These are phyloP conservation scores for Drosophila watanabei DNA, from an alignment of 1,140 invertebrate genomes.

Conservation along the genomic window DNA sequence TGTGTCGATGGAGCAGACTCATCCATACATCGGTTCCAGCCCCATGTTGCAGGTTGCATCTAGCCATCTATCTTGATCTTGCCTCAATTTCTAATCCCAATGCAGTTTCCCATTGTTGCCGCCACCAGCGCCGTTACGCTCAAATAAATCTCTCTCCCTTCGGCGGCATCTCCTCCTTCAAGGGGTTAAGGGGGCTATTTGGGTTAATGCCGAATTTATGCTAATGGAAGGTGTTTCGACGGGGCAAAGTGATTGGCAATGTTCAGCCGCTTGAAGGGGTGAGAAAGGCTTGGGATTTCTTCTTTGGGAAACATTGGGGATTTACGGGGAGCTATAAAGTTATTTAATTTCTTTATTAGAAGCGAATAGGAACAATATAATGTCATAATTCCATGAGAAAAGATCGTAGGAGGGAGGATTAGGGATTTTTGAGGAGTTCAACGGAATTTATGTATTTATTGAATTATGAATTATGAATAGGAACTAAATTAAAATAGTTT, in stretches of 20 bases:
- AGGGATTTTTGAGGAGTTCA: background rate
- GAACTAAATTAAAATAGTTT: no score
- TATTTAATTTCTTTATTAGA: background rate
- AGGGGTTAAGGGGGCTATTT: slow-evolving; percentile 46
- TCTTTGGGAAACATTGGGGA: slow-evolving; percentile 15
- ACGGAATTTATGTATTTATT: background rate
- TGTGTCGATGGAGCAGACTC: slow-evolving; percentile 10
- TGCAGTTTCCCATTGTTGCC: slow-evolving; percentile 49
- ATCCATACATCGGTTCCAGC: slow-evolving; percentile 25
- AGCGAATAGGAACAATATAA: background rate
- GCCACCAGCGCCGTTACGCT: slow-evolving; percentile 29
- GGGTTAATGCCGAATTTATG: slow-evolving; percentile 60
- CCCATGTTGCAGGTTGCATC: slow-evolving; percentile 44
- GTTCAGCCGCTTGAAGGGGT: slow-evolving; percentile 40
- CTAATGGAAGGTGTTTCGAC: slow-evolving; percentile 50
- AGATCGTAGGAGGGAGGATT: background rate
- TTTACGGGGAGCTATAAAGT: background rate
- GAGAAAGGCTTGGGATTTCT: slow-evolving; percentile 8
- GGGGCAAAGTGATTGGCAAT: slow-evolving; percentile 45
- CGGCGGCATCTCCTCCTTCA: slow-evolving; percentile 15
- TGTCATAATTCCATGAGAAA: background rate
- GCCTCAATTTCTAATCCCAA: slow-evolving; percentile 57
- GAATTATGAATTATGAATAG: background rate
- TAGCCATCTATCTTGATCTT: slow-evolving; percentile 69
- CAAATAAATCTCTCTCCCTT: slow-evolving; percentile 50